Evolutionary conservation across 2,113 vertebrate genomes (phyloP).

Genomic region (Protomyctophum bolini): DNA sequence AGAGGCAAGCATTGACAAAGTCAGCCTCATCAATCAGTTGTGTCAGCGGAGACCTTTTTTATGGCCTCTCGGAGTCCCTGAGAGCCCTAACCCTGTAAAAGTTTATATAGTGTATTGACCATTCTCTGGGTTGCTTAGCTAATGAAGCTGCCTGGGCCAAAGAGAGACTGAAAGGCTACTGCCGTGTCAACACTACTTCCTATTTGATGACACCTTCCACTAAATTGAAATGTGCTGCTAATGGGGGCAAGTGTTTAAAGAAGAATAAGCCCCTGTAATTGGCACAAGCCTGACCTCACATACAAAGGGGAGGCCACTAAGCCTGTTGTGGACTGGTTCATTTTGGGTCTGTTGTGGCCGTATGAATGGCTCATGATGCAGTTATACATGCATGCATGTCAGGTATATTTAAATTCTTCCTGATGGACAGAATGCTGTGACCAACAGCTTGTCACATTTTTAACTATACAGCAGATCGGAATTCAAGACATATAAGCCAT

Average conservation of each 20-base stretch:
- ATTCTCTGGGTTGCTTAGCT: conserved; percentile 73
- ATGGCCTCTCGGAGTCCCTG: conserved; percentile 63
- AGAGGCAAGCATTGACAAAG: conserved; percentile 71
- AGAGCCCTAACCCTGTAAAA: conserved; percentile 74
- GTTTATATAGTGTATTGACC: conserved; percentile 70
- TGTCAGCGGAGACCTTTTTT: conserved; percentile 70
- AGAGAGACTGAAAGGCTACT: conserved; percentile 60
- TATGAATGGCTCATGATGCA: too few relatives aligned
- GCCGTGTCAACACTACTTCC: conserved; percentile 72
- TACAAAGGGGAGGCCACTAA: conserved; percentile 62
- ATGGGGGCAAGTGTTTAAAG: conserved; percentile 74
- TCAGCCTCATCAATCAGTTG: conserved; percentile 71
- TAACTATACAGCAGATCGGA: conserved; percentile 58
- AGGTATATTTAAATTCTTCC: conserved; percentile 11
- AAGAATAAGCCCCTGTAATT: conserved; percentile 72
- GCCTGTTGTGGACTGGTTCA: conserved; percentile 68
- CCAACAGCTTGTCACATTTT: conserved; percentile 40
- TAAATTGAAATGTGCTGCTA: conserved; percentile 74
- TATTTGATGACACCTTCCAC: conserved; percentile 76
- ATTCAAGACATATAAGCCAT: conserved; percentile 42
- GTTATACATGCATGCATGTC: neutral
- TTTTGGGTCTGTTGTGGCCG: conserved; percentile 6
- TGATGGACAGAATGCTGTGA: conserved; percentile 12
- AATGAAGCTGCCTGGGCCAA: conserved; percentile 71
- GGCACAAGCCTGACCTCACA: conserved; percentile 68